Percentiles rank a stretch among this genome's conserved stretches.
Evolutionary conservation across 2,888 invertebrate species (phyloP).

Genomic region (Synanthedon andrenaeformis): DNA sequence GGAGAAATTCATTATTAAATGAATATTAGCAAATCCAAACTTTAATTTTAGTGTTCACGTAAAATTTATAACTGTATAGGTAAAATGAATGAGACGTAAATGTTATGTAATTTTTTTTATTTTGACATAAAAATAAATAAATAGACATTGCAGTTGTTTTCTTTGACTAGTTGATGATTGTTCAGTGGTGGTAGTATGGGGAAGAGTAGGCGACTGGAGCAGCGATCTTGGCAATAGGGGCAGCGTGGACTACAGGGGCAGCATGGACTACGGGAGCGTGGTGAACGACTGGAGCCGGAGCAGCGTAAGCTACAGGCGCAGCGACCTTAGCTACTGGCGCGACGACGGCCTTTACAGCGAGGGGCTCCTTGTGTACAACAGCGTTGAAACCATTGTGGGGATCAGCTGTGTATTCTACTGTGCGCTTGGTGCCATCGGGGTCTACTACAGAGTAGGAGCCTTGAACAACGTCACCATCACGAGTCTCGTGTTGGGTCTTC

Average conservation of each 20-base stretch:
- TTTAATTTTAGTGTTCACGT: too few relatives aligned
- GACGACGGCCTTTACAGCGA: constrained; percentile 14
- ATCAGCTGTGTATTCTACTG: constrained; percentile 63
- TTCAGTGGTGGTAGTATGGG: constrained; percentile 72
- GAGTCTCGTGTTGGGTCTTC: constrained; percentile 57
- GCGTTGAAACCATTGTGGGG: constrained; percentile 55
- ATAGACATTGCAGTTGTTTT: not conserved
- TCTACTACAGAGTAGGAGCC: constrained; percentile 62
- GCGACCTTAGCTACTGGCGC: constrained; percentile 32
- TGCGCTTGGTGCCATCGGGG: constrained; percentile 58
- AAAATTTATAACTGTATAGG: too few relatives aligned
- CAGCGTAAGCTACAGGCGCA: constrained; percentile 15
- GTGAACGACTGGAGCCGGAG: constrained; percentile 20
- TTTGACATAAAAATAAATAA: too few relatives aligned
- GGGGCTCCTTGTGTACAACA: constrained; percentile 45
- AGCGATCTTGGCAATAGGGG: constrained; percentile 30
- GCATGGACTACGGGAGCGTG: constrained; percentile 18
- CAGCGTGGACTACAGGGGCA: constrained; percentile 10
- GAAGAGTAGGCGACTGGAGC: constrained; percentile 53
- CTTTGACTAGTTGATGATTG: constrained; percentile 29
- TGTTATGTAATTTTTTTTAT: too few relatives aligned
- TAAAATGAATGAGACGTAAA: too few relatives aligned
- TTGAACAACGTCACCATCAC: constrained; percentile 57
- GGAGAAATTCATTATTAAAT: too few relatives aligned
- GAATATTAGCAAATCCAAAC: too few relatives aligned